Evolutionary conservation across 2,797 vertebrate species (phyloP).

Genomic region (Clarias laeviceps): DNA sequence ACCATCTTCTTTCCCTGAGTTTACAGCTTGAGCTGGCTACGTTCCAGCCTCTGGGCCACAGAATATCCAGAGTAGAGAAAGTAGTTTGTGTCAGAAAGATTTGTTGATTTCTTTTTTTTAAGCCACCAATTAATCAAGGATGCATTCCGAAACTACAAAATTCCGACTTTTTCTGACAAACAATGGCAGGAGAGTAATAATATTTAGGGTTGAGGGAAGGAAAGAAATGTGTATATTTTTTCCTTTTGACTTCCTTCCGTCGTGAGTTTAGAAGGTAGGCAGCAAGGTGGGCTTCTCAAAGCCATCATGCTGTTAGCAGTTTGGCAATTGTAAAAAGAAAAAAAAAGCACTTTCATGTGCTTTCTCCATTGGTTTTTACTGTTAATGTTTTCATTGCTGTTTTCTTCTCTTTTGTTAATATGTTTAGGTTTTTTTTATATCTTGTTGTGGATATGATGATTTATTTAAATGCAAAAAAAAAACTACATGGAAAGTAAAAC

Average conservation of each 20-base stretch:
- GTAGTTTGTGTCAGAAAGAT: constrained; percentile 45
- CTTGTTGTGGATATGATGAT: constrained; percentile 66
- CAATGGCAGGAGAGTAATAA: constrained; percentile 50
- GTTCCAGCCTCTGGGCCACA: constrained; percentile 28
- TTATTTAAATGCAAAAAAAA: constrained; percentile 75
- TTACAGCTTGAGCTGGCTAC: constrained; percentile 24
- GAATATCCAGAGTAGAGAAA: constrained; percentile 36
- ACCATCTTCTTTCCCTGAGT: constrained; percentile 25
- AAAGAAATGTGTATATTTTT: constrained; percentile 34
- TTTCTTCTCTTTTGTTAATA: constrained; percentile 62
- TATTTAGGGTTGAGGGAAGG: constrained; percentile 29
- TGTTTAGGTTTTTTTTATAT: constrained; percentile 61
- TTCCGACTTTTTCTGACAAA: constrained; percentile 58
- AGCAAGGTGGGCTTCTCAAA: constrained; percentile 57
- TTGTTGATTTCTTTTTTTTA: neutral
- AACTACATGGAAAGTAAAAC: constrained; percentile 66
- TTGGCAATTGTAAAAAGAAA: constrained; percentile 78
- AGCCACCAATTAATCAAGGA: constrained; percentile 66
- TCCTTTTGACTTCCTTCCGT: constrained; percentile 51
- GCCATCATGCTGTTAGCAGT: constrained; percentile 71
- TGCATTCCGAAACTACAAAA: constrained; percentile 77
- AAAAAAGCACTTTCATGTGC: constrained; percentile 78
- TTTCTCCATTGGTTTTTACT: constrained; percentile 70
- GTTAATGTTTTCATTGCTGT: constrained; percentile 59
- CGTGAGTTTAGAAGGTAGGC: constrained; percentile 55